Conservation (phyloP, 2,113 vertebrate genomes). For the Mus spicilegus region DNA sequence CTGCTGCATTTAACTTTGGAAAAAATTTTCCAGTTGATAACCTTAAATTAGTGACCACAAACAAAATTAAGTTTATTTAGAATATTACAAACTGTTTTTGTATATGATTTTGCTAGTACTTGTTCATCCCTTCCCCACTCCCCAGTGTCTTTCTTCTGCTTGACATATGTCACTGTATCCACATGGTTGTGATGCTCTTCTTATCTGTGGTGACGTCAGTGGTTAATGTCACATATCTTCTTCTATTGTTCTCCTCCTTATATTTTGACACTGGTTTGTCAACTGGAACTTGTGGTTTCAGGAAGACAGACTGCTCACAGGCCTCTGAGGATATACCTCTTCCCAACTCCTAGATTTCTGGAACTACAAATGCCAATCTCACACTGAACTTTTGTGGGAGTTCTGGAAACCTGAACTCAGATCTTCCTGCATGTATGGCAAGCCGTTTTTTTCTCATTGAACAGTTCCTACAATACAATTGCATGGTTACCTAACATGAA, state of each 20-base stretch:
- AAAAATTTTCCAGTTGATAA: not conserved
- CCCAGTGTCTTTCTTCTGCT: not conserved
- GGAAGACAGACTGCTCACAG: not conserved
- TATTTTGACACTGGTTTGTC: not conserved
- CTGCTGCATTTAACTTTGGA: no score
- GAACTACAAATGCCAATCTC: not conserved
- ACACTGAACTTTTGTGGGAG: not conserved
- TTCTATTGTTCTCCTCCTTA: no score
- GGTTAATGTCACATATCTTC: not conserved
- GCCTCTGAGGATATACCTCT: not conserved
- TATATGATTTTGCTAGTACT: not conserved
- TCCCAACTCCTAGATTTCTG: not conserved
- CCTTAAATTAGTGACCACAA: not conserved
- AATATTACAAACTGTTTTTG: not conserved
- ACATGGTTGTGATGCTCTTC: not conserved
- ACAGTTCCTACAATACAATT: not conserved
- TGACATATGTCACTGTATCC: not conserved
- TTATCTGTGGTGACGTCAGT: not conserved
- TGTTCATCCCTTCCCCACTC: not conserved
- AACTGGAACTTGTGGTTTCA: not conserved
- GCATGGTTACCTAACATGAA: not conserved
- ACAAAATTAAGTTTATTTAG: not conserved
- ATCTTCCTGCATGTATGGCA: not conserved
- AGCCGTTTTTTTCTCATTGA: not conserved
- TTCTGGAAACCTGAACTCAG: not conserved